Evolutionary conservation across 1,140 invertebrate species (phyloP).

Genomic region (Eumaeus atala): DNA sequence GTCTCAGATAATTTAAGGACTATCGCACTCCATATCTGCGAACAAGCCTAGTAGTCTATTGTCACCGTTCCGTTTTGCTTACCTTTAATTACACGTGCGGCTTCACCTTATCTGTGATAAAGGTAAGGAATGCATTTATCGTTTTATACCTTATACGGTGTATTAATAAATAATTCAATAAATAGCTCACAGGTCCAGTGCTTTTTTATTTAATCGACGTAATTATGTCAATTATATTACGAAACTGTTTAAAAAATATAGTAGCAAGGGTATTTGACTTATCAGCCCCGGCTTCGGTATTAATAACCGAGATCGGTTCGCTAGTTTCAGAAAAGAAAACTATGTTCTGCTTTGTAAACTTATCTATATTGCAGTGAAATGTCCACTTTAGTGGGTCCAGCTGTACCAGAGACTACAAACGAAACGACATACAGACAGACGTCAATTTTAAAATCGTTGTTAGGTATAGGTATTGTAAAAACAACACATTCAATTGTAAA

Average conservation of each 20-base stretch:
- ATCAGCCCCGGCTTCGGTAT: no score
- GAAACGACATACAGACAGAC: no score
- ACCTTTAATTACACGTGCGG: slow-evolving; percentile 46
- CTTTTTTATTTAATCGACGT: slow-evolving; percentile 49
- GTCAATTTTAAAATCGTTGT: no score
- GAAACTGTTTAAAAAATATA: slow-evolving; percentile 30
- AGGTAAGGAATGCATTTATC: slow-evolving; percentile 47
- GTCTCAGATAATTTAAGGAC: slow-evolving; percentile 7
- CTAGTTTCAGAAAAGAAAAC: no score
- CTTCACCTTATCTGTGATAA: slow-evolving; percentile 43
- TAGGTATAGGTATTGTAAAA: no score
- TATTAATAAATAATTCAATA: slow-evolving; percentile 61
- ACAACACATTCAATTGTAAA: no score
- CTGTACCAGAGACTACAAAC: no score
- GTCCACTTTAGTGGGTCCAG: no score
- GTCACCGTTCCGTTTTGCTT: slow-evolving; percentile 46
- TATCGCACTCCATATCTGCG: slow-evolving; percentile 39
- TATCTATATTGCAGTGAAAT: no score
- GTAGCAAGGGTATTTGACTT: no score
- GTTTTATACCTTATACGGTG: slow-evolving; percentile 40
- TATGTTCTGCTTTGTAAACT: no score
- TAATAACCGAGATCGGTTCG: no score
- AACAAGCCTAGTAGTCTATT: slow-evolving; percentile 44
- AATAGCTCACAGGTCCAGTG: slow-evolving; percentile 26
- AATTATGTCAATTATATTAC: slow-evolving; percentile 57